Evolutionary conservation across 2,113 vertebrate species (phyloP).

Genomic region (Eulemur rufifrons): DNA sequence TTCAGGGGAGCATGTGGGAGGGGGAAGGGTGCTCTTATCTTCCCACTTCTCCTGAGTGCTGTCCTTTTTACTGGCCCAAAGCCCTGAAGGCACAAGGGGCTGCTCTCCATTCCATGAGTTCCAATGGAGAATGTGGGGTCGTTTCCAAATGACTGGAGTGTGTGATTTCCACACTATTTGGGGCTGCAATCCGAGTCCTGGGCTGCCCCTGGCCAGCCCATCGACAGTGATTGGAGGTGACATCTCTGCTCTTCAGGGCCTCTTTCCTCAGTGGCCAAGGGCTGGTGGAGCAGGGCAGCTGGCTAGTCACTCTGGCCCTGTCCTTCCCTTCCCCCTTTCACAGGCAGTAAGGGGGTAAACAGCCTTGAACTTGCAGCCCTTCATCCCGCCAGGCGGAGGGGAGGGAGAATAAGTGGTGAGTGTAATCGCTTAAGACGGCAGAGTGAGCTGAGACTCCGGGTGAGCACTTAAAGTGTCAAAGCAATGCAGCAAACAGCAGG

Average conservation of each 20-base stretch:
- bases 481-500: neutral
- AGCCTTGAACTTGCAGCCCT: conserved; percentile 14
- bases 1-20: neutral
- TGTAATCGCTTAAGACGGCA: too few species aligned
- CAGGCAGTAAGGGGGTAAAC: neutral
- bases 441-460: neutral
- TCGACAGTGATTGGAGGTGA: neutral
- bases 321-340: neutral
- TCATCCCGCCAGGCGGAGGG: neutral
- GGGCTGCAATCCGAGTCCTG: neutral
- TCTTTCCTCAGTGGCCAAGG: neutral
- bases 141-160: neutral
- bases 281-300: neutral
- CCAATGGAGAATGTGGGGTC: neutral
- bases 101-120: neutral
- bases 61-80: neutral
- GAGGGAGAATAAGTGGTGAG: too few species aligned
- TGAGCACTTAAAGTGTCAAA: neutral
- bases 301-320: too few species aligned
- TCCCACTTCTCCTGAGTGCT: neutral
- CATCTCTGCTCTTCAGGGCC: neutral
- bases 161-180: neutral
- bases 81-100: neutral
- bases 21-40: too few species aligned
- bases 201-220: too few species aligned